Evolutionary conservation across 2,113 vertebrate species (phyloP).

Genomic region (Gobiocypris rarus): DNA sequence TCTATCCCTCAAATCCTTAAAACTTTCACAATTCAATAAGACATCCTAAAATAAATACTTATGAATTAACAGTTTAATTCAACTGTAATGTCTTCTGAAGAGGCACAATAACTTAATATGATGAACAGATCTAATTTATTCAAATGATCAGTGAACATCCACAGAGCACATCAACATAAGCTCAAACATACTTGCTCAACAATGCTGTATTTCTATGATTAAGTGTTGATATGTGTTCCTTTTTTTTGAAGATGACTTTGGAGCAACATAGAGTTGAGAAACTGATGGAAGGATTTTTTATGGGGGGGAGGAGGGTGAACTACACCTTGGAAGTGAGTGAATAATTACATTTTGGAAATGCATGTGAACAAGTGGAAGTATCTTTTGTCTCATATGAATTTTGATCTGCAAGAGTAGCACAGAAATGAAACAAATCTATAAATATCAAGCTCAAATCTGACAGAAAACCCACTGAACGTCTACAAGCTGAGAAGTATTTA

Average conservation of each 20-base stretch:
- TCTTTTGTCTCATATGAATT: neutral
- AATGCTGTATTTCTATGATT: no score
- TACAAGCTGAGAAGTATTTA: conserved; percentile 23
- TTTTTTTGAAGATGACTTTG: neutral
- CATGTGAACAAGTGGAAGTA: neutral
- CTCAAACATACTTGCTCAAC: neutral
- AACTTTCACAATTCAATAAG: neutral
- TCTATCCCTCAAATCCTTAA: neutral
- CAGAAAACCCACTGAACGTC: neutral
- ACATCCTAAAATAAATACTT: neutral
- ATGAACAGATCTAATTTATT: neutral
- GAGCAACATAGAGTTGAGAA: no score
- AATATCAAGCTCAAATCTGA: conserved; percentile 19
- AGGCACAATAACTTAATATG: neutral
- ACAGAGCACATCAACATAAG: neutral
- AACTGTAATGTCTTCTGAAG: neutral
- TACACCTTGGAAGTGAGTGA: neutral
- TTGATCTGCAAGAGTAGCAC: neutral
- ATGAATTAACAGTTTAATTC: neutral
- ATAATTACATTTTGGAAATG: neutral
- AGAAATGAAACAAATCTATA: neutral
- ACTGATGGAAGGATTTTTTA: no score
- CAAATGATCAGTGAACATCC: neutral
- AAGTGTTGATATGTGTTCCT: neutral
- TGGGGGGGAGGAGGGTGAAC: neutral